Percentiles rank a stretch among this genome's conserved stretches.
Conservation (phyloP, 2,888 invertebrate genomes). For the Heliconius charithonia region DNA sequence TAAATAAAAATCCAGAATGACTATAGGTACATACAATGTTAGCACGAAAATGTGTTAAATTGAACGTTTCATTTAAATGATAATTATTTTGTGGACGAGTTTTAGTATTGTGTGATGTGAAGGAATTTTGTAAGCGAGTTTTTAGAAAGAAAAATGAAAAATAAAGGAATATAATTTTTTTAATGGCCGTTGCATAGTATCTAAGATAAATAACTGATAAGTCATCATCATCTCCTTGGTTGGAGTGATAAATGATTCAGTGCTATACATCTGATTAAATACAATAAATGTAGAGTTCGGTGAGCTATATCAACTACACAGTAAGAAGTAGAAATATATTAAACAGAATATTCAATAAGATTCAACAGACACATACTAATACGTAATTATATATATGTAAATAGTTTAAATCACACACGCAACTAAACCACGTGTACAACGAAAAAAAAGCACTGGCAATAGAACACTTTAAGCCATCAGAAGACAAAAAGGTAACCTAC, state of each 20-base stretch:
- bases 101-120: background rate
- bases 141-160: background rate
- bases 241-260: too few species aligned
- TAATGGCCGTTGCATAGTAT: background rate
- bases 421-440: background rate
- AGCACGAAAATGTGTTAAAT: background rate
- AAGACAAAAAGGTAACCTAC: constrained; percentile 71
- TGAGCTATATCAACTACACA: too few species aligned
- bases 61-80: background rate
- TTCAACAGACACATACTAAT: too few species aligned
- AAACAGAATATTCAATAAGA: too few species aligned
- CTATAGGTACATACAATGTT: background rate
- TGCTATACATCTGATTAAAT: too few species aligned
- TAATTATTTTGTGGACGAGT: background rate
- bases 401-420: background rate
- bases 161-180: background rate
- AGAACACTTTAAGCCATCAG: constrained; percentile 49
- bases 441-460: constrained; percentile 45
- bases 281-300: too few species aligned
- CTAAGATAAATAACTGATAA: too few species aligned
- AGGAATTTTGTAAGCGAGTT: background rate
- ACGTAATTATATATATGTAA: too few species aligned
- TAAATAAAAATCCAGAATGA: constrained; percentile 4
- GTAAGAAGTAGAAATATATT: too few species aligned
- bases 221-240: too few species aligned